Percentiles rank a stretch among this genome's conserved stretches.
phyloP scores from a whole-genome alignment of 2,113 vertebrate species.

The Saimiri boliviensis region DNA sequence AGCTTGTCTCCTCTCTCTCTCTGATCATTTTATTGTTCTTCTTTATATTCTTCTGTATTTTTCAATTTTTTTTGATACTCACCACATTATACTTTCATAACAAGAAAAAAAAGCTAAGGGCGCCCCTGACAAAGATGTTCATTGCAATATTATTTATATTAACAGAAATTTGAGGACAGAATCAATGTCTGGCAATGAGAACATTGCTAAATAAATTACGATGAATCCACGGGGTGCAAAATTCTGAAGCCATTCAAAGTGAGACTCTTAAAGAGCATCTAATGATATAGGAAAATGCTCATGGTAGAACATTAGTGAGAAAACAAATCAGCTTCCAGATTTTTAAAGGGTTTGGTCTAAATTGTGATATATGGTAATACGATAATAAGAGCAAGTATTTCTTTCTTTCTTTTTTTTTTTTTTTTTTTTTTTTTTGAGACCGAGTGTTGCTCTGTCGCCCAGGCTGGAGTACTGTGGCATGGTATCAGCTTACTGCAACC shows the following conservation, averaged over 20 bases:
- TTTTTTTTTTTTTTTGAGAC: too few species aligned
- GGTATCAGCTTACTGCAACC: too few species aligned
- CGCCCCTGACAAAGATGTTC: constrained; percentile 7
- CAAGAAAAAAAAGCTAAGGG: constrained; percentile 1
- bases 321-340: not conserved
- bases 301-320: not conserved
- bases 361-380: not conserved
- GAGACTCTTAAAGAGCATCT: not conserved
- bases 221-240: not conserved
- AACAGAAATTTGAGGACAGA: not conserved
- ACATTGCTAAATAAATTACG: not conserved
- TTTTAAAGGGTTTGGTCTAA: not conserved
- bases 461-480: too few species aligned
- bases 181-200: not conserved
- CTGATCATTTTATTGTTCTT: not conserved
- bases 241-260: not conserved
- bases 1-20: not conserved
- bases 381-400: not conserved
- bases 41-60: not conserved
- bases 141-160: not conserved
- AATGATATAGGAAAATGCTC: not conserved
- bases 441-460: too few species aligned
- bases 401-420: too few species aligned
- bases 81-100: not conserved
- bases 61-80: not conserved